phyloP scores from a whole-genome alignment of 2,888 invertebrate species.

The Linnaemya tessellans region DNA sequence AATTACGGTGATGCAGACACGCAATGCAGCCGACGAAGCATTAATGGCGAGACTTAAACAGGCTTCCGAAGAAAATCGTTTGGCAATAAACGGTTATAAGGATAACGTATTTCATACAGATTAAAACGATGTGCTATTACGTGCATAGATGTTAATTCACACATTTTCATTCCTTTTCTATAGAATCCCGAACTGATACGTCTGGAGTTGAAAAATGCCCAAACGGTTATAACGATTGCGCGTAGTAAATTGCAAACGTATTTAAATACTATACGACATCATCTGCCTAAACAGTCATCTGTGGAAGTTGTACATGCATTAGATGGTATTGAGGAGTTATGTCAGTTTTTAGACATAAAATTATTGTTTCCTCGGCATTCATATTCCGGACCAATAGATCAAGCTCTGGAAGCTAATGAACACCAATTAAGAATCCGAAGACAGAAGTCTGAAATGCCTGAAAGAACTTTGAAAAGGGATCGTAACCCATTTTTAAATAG shows the following conservation, averaged over 20 bases:
- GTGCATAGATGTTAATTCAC: background rate
- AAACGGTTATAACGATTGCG: constrained; percentile 83
- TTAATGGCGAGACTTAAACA: constrained; percentile 77
- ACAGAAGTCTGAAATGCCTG: constrained; percentile 57
- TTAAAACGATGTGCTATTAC: background rate
- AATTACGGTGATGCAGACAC: constrained; percentile 78
- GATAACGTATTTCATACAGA: constrained; percentile 78
- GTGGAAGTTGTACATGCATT: constrained; percentile 82
- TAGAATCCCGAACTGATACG: constrained; percentile 83
- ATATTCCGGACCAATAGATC: constrained; percentile 79
- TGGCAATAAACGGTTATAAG: constrained; percentile 83
- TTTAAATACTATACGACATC: constrained; percentile 81
- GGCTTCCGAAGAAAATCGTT: constrained; percentile 75
- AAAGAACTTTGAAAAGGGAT: constrained; percentile 21
- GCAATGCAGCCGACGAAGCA: constrained; percentile 78
- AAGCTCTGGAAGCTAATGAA: constrained; percentile 83
- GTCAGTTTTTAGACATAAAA: constrained; percentile 81
- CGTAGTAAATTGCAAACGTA: constrained; percentile 83
- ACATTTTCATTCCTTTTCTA: constrained; percentile 49
- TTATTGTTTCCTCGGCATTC: constrained; percentile 79
- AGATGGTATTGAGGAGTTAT: constrained; percentile 84
- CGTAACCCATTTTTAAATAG: constrained; percentile 22
- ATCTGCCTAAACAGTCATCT: constrained; percentile 74
- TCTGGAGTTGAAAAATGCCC: constrained; percentile 83
- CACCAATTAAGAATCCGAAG: constrained; percentile 74